phyloP scores from a whole-genome alignment of 1,140 invertebrate species.

The Hydropsyche tenuis region DNA sequence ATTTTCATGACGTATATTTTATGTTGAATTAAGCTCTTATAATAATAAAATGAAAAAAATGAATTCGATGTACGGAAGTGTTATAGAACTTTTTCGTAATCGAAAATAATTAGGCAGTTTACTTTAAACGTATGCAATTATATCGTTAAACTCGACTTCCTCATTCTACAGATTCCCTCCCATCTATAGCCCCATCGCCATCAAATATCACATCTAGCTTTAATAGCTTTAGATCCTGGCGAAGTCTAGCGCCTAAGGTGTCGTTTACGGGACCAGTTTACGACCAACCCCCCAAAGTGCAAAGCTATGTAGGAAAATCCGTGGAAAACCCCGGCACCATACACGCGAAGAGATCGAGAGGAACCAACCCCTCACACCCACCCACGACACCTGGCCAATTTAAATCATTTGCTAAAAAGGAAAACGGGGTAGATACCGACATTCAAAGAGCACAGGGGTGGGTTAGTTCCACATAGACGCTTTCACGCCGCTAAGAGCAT shows the following conservation, averaged over 20 bases:
- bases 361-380: background rate
- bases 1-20: too few species aligned
- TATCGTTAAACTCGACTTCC: too few species aligned
- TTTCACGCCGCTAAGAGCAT: background rate
- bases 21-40: too few species aligned
- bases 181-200: background rate
- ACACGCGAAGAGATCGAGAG: background rate
- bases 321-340: constrained; percentile 2
- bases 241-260: constrained; percentile 3
- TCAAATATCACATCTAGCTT: constrained; percentile 11
- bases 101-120: too few species aligned
- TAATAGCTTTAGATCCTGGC: background rate
- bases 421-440: background rate
- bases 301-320: constrained; percentile 30
- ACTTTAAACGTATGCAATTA: too few species aligned
- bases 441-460: background rate
- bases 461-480: background rate
- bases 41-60: too few species aligned
- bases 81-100: too few species aligned
- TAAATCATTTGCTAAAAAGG: constrained; percentile 32
- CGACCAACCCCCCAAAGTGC: constrained; percentile 31
- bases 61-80: too few species aligned
- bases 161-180: too few species aligned
- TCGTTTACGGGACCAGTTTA: constrained; percentile 28
- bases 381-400: constrained; percentile 16